Evolutionary conservation across 2,888 invertebrate species (phyloP), one percentile per base, ranked within the genome.

Genomic region (Acleris literana): DNA sequence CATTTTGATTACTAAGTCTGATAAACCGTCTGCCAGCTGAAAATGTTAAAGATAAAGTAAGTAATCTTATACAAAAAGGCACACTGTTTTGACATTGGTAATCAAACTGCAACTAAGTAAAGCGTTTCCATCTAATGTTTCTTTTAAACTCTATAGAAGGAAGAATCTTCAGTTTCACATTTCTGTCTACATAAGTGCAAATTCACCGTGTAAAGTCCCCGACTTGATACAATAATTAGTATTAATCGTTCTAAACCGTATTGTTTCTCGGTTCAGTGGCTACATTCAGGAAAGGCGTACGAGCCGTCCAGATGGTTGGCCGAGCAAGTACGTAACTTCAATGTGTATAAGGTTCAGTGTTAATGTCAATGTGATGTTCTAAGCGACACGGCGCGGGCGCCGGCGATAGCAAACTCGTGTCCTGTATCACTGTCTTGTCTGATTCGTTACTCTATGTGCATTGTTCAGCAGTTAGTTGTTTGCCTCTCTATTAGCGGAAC

Each of bases 221-320:
- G 74, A 75, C 55, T 55, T 55, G 43, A 81, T 82, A 78, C 72
- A 74, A 71, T 81, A 79, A 82, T 77, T 80, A 76, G 73, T 74
- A 71, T 68, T 81, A 77, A 84, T 62, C 66, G 80, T 74, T 84
- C 84, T 81, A 84, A 84, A 90, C 80, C 73, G 70, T 84, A 78
- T 88, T 91, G 78, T 92, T 92, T 92, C 87, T 90, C 88, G 90
- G 88, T 93, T 93, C 95, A 99, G 99, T 99, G 97, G 98, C 99
- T 91, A 97, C 99, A 93, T 99, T 99, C 97, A 97, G 99, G 96
- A 99, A 99, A 95, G 99, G 99, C 95, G 99, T 99, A 93, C 97
- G 99, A 93, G 99, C 99, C 94, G 97, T 99, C 94, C 98, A 98
- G 95, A 97, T 98, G 96, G 97, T 97, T 94, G 98, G 98, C 95